Conservation (phyloP, 2,113 vertebrate genomes). For the Platycercus adscitus region DNA sequence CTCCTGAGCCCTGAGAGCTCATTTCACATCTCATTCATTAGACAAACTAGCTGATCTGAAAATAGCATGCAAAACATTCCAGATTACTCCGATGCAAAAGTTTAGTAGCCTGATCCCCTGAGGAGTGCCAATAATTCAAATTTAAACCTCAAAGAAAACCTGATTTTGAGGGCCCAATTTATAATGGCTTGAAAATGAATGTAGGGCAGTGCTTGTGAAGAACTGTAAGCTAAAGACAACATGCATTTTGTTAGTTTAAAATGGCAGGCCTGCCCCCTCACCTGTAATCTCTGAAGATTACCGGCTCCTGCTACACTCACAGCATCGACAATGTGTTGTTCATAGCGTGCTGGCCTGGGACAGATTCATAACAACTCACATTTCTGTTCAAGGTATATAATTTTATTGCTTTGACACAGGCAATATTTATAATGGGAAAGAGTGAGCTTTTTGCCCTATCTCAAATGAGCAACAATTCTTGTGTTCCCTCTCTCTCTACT, state of each 20-base stretch:
- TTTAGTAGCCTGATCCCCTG: slow-evolving; percentile 23
- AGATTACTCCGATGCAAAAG: neutral
- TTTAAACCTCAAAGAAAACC: slow-evolving; percentile 55
- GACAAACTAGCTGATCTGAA: slow-evolving; percentile 59
- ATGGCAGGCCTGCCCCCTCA: slow-evolving; percentile 2
- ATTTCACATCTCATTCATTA: slow-evolving; percentile 76
- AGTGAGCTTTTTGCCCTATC: neutral
- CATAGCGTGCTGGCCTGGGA: neutral
- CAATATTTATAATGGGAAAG: neutral
- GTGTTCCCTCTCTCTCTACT: neutral
- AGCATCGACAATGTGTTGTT: neutral
- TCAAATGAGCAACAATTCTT: neutral
- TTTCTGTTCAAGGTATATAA: neutral
- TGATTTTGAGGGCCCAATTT: slow-evolving; percentile 29
- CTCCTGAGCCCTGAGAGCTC: slow-evolving; percentile 30
- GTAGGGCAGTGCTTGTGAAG: slow-evolving; percentile 32
- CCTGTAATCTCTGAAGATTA: slow-evolving; percentile 31
- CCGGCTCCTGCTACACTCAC: slow-evolving; percentile 6
- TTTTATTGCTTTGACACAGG: slow-evolving; percentile 9
- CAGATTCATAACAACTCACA: neutral
- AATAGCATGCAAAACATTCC: slow-evolving; percentile 42
- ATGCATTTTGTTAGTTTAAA: neutral
- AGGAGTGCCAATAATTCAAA: slow-evolving; percentile 67
- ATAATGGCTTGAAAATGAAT: slow-evolving; percentile 15
- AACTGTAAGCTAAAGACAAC: slow-evolving; percentile 27